Conservation (phyloP, 2,888 invertebrate genomes). For the Leptogaster cylindrica region DNA sequence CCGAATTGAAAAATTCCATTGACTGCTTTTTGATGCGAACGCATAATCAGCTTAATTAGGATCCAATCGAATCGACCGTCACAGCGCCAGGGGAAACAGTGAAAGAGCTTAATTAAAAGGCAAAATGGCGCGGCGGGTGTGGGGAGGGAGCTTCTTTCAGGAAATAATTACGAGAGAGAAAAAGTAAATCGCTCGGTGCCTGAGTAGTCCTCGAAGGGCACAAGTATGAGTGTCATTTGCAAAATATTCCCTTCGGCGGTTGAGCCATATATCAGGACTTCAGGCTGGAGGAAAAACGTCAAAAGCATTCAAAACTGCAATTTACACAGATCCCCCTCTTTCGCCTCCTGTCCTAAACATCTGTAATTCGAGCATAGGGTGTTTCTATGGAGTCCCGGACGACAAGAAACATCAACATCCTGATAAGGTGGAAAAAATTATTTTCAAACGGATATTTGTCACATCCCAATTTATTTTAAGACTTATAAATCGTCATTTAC, state of each 20-base stretch:
- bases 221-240: background rate
- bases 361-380: too few relatives aligned
- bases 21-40: slow-evolving; percentile 12
- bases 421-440: too few relatives aligned
- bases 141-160: background rate
- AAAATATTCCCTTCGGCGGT: background rate
- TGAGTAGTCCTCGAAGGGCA: background rate
- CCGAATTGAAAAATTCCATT: background rate
- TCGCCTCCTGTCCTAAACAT: too few relatives aligned
- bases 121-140: background rate
- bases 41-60: slow-evolving; percentile 40
- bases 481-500: too few relatives aligned
- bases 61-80: slow-evolving; percentile 28
- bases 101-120: slow-evolving; percentile 32
- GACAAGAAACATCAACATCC: too few relatives aligned
- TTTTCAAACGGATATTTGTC: too few relatives aligned
- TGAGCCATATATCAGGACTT: background rate
- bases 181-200: background rate
- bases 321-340: too few relatives aligned
- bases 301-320: background rate
- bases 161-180: slow-evolving; percentile 10
- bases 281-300: background rate
- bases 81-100: background rate
- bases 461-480: too few relatives aligned
- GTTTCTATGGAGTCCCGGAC: too few relatives aligned